Conservation (phyloP, 2,888 invertebrate genomes). For the Cheilosia pagana region DNA sequence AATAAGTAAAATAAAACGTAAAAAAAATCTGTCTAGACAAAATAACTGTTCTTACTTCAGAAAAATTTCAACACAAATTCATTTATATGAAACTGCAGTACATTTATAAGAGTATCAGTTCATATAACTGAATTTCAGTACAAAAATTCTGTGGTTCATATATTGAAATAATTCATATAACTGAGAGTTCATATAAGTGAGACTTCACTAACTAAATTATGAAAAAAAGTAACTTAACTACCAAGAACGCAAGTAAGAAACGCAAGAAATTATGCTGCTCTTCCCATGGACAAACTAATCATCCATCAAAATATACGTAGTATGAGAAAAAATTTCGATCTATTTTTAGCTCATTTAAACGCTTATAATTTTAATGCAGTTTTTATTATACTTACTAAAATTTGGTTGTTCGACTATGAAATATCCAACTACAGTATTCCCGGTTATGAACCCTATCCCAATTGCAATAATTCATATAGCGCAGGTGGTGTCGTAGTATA, state of each 20-base stretch:
- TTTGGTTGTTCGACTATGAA: constrained; percentile 32
- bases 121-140: too few relatives aligned
- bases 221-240: neutral
- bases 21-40: too few relatives aligned
- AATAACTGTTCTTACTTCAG: too few relatives aligned
- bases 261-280: constrained; percentile 10
- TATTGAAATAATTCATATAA: too few relatives aligned
- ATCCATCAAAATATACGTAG: constrained; percentile 29
- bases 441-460: constrained; percentile 7
- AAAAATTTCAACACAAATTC: too few relatives aligned
- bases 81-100: too few relatives aligned
- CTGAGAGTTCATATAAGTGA: too few relatives aligned
- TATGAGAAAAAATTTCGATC: constrained; percentile 1
- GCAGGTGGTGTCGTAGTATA: constrained; percentile 29
- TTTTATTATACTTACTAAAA: constrained; percentile 21
- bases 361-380: neutral
- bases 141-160: too few relatives aligned
- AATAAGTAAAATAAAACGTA: too few relatives aligned
- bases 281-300: neutral
- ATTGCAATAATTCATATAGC: constrained; percentile 29
- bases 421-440: constrained; percentile 22
- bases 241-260: too few relatives aligned
- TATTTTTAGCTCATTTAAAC: constrained; percentile 18
- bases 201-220: too few relatives aligned
- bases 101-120: too few relatives aligned